phyloP scores from a whole-genome alignment of 2,113 vertebrate species.

The Morone saxatilis region DNA sequence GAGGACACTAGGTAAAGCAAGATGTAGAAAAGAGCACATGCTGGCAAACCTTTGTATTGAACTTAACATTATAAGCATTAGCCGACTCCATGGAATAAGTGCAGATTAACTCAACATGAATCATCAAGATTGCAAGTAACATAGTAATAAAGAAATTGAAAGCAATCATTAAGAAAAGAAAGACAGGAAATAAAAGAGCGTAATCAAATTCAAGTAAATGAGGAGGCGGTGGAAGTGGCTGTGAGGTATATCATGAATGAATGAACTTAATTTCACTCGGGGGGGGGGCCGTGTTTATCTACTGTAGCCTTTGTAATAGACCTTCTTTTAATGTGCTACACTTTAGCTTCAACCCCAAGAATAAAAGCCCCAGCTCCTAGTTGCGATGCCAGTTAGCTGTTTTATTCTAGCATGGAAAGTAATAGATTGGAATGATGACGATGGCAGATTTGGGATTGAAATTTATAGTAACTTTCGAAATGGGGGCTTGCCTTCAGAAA shows the following conservation, averaged over 20 bases:
- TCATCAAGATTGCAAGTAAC: slow-evolving; percentile 38
- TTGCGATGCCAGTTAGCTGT: background rate
- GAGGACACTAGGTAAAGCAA: slow-evolving; percentile 4
- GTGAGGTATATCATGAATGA: slow-evolving; percentile 30
- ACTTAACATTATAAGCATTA: slow-evolving; percentile 17
- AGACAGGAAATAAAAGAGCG: slow-evolving; percentile 35
- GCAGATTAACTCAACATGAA: slow-evolving; percentile 40
- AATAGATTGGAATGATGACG: background rate
- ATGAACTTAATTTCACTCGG: slow-evolving; percentile 39
- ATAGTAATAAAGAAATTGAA: slow-evolving; percentile 29
- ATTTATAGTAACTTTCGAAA: background rate
- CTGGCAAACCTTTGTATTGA: slow-evolving; percentile 35
- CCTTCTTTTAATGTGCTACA: slow-evolving; percentile 20
- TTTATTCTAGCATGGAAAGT: background rate
- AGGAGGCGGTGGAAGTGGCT: slow-evolving; percentile 28
- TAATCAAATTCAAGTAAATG: slow-evolving; percentile 44
- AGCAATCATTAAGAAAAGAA: slow-evolving; percentile 36
- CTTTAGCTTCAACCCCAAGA: background rate
- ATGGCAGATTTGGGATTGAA: too few species aligned
- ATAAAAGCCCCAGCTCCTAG: background rate
- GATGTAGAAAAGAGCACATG: slow-evolving; percentile 23
- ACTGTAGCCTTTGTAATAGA: slow-evolving; percentile 26
- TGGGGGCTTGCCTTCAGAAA: background rate
- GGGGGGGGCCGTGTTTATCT: slow-evolving; percentile 22
- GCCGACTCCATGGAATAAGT: slow-evolving; percentile 29